Base-by-base conservation (phyloP, 2,797 vertebrate genomes). In the Hypotaenidia philippensis region DNA sequence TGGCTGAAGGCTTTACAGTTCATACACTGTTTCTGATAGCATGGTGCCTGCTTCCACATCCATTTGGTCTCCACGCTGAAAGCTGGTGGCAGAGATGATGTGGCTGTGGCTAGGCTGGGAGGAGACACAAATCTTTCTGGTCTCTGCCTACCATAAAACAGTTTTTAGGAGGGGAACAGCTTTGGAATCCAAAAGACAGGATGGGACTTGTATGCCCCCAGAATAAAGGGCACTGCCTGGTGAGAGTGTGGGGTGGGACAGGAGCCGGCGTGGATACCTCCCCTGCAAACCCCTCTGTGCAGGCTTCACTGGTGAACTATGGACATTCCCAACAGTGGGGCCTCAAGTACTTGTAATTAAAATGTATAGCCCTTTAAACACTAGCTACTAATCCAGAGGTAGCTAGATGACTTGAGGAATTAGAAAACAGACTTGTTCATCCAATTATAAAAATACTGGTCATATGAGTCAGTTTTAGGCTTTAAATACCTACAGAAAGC, bases 401-500 rank as follows among this genome's bases (percentile, higher is more conserved):
- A 90, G 77, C 79, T 49, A 36, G 47, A 8, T 72, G 76, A 60
- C 31, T 92, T 53, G 59, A 21, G 53, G 89, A 86, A 93, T 96
- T 96, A 96, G 80, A 32, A 64, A 36, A 63, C 65, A 90, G 94
- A 44, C 0, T 95, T 57, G 52, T 91, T 93, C 40, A 84, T 81
- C 77, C 87, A 91, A 0, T 86, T 90, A 79, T 50, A 77, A 94
- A 90, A 88, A 71, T 56, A n/a, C 66, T 83, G 76, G 87, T 88
- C 87, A 93, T 79, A 41, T 64, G 93, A 89, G n/a, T 90, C 65
- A 86, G 87, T 88, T 77, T 86, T 74, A 79, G 83, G 41, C 23
- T 94, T 94, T 86, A 88, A 44, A 60, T 66, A 83, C 34, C 85
- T 87, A 10, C 87, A 82, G 77, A 91, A 87, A 83, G 57, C 87